Evolutionary conservation across 2,113 vertebrate genomes (phyloP), one percentile per base, ranked within the genome.

Genomic region (Sarotherodon lohbergeri): DNA sequence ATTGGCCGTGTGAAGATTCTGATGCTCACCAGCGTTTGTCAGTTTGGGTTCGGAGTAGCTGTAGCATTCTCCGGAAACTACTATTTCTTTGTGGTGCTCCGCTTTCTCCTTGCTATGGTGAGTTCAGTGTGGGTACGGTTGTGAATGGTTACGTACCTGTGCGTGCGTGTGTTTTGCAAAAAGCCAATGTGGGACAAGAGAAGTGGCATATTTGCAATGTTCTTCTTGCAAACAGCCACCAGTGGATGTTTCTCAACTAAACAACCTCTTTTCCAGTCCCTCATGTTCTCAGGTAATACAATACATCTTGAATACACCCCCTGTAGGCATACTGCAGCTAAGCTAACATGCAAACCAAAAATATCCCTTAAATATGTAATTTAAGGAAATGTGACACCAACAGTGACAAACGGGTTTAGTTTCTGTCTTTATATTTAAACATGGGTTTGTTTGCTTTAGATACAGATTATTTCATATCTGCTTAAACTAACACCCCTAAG

Each of bases 41-140:
- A 99, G 90, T 98, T 98, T 95, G 92, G 91, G 1, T 96, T 99
- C 10, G 98, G 98, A 46, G 88, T 98, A 1, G 66, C 91, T 3
- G 97, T 97, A 29, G 97, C 98, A 0, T 98, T 99, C 90, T 96
- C 97, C 0, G 94, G 95, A 90, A 97, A 98, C 94, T 99, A 98
- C 94, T 98, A 97, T 90, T 93, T 96, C 59, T 99, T 98, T 2
- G 79, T 98, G 86, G 82, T 92, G 5, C 88, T 97, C 9, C 97
- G 97, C 59, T 98, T 99, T 94, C 94, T 99, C 56, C 97, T 99
- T 6, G 98, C 98, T 68, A 97, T 97, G 97, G 98, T 99, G 95
- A 97, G 98, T 95, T 34, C 14, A 48, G 43, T 39, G 39, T 87
- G 29, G 48, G 8, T 7, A 5, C 1, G 4, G 11, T 9, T 41